These are phyloP conservation scores for Agrenia bidenticulata DNA, from an alignment of 2,888 invertebrate genomes.

Conservation along the genomic window DNA sequence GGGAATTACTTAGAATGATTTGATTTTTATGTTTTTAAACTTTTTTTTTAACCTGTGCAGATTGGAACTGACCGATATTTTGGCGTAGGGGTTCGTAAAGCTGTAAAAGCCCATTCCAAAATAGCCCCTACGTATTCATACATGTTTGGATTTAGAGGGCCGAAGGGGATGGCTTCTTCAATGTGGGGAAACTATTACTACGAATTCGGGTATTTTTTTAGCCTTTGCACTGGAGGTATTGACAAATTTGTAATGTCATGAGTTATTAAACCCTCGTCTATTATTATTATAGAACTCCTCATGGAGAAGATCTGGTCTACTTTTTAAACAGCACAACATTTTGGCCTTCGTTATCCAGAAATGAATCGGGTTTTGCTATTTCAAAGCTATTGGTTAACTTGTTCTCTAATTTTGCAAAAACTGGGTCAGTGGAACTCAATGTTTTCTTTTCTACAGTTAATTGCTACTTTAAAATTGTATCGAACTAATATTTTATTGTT, in stretches of 20 bases:
- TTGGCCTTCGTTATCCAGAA: slow-evolving; percentile 28
- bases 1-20: not conserved
- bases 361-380: slow-evolving; percentile 24
- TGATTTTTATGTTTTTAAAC: not conserved
- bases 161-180: slow-evolving; percentile 21
- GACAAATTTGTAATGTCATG: not conserved
- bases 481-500: no score
- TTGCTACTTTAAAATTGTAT: no score
- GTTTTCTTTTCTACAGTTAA: no score
- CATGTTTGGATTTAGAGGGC: slow-evolving; percentile 25
- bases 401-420: slow-evolving; percentile 34
- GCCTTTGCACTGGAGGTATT: not conserved
- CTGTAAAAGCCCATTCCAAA: slow-evolving; percentile 26
- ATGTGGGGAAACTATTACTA: slow-evolving; percentile 10
- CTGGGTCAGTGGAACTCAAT: slow-evolving; percentile 23
- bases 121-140: slow-evolving; percentile 38
- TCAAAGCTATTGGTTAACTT: slow-evolving; percentile 30
- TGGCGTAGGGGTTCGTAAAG: slow-evolving; percentile 25
- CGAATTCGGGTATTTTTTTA: slow-evolving; percentile 16
- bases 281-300: slow-evolving; percentile 1
- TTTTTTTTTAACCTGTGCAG: slow-evolving; percentile 1
- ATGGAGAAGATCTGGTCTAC: slow-evolving; percentile 23
- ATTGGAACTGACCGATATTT: slow-evolving; percentile 28
- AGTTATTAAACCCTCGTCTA: not conserved
- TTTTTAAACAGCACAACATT: slow-evolving; percentile 31